Conservation (phyloP, 2,113 vertebrate species). For the Thomomys bottae region DNA sequence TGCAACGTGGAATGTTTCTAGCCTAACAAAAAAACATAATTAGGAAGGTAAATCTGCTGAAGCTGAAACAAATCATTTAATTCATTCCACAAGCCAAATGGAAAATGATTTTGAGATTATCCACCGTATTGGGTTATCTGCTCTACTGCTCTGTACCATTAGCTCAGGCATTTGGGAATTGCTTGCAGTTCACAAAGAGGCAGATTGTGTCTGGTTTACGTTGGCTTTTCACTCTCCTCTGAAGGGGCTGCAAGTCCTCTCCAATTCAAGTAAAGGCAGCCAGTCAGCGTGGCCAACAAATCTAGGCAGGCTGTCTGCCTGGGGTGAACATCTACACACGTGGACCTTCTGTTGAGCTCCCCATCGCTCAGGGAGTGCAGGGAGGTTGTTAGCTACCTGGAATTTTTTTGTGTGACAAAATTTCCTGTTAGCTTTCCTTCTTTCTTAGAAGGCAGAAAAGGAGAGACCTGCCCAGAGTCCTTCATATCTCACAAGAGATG, state of each 20-base stretch:
- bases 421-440: not conserved
- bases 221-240: conserved; percentile 71
- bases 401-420: not conserved
- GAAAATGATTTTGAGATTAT: conserved; percentile 82
- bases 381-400: not conserved
- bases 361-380: not conserved
- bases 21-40: conserved; percentile 79
- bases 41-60: conserved; percentile 82
- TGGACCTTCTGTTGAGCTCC: not conserved
- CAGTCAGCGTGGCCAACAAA: conserved; percentile 42
- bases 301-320: not conserved
- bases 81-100: conserved; percentile 81
- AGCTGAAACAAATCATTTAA: conserved; percentile 81
- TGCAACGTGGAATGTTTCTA: conserved; percentile 77
- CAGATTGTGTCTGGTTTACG: conserved; percentile 80
- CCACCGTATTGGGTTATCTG: conserved; percentile 82
- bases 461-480: not conserved
- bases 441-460: not conserved
- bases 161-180: conserved; percentile 81
- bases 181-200: conserved; percentile 77
- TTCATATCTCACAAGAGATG: conserved; percentile 2
- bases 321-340: accelerated
- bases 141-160: conserved; percentile 79
- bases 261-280: conserved; percentile 63
- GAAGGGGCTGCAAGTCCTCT: conserved; percentile 73